phyloP scores from a whole-genome alignment of 2,113 vertebrate genomes.

The Eidolon helvum region DNA sequence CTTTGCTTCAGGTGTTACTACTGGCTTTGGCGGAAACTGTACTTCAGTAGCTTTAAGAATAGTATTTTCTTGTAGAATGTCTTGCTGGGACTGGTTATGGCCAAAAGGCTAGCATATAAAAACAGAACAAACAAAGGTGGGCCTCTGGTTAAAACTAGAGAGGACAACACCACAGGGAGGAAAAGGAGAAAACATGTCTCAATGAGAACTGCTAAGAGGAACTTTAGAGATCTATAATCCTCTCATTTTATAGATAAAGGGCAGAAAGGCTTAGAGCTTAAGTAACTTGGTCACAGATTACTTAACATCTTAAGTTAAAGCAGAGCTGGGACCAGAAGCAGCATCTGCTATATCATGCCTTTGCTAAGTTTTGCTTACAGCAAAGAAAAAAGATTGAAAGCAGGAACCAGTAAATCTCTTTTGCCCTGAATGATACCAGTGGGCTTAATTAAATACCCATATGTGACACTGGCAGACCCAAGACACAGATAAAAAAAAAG shows the following conservation, averaged over 20 bases:
- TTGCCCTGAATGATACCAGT: not conserved
- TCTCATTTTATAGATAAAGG: not conserved
- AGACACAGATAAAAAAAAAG: not conserved
- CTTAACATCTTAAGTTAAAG: not conserved
- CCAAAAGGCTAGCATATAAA: constrained; percentile 92
- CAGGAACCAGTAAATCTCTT: not conserved
- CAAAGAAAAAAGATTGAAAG: not conserved
- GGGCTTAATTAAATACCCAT: not conserved
- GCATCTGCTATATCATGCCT: not conserved
- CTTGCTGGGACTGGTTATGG: constrained; percentile 99
- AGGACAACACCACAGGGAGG: not conserved
- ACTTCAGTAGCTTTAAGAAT: constrained; percentile 99
- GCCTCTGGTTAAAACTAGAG: constrained; percentile 27
- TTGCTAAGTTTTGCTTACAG: not conserved
- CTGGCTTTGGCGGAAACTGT: constrained; percentile 98
- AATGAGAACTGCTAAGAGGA: not conserved
- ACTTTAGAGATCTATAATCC: not conserved
- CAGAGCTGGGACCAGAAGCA: not conserved
- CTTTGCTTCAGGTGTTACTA: constrained; percentile 99
- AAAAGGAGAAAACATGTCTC: not conserved
- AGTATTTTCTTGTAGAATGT: constrained; percentile 99
- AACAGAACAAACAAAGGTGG: constrained; percentile 34
- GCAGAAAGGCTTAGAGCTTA: not conserved
- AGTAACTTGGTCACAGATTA: not conserved
- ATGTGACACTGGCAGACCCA: not conserved